Percentiles rank a stretch among this genome's conserved stretches.
Conservation (phyloP, 2,888 invertebrate genomes). For the Nebria brevicollis region DNA sequence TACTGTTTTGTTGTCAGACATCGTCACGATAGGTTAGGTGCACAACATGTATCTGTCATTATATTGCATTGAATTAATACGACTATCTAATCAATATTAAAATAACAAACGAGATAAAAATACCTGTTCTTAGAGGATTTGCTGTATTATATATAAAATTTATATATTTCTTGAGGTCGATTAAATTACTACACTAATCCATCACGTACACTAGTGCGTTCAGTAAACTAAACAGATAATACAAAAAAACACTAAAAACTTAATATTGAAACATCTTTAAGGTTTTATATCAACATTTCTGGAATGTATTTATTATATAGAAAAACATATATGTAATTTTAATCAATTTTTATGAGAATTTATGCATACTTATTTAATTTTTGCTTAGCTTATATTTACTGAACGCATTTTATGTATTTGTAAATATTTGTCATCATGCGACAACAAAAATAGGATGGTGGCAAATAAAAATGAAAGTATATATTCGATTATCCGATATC, state of each 20-base stretch:
- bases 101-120: conserved; percentile 1
- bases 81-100: background rate
- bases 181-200: conserved; percentile 7
- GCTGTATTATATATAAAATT: background rate
- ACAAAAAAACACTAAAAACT: background rate
- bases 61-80: background rate
- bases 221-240: conserved; percentile 16
- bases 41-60: conserved; percentile 24
- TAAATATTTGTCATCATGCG: background rate
- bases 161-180: background rate
- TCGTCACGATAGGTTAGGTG: conserved; percentile 41
- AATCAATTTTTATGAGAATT: background rate
- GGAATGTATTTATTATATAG: background rate
- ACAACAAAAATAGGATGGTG: background rate
- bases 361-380: background rate
- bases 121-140: background rate
- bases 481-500: background rate
- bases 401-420: background rate
- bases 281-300: background rate
- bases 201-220: conserved; percentile 30
- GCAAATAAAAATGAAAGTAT: background rate
- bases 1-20: conserved; percentile 41
- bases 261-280: background rate
- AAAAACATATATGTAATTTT: background rate
- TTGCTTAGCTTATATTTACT: background rate